Evolutionary conservation across 2,113 vertebrate species (phyloP), one percentile per base, ranked within the genome.

Genomic region (Laterallus jamaicensis): DNA sequence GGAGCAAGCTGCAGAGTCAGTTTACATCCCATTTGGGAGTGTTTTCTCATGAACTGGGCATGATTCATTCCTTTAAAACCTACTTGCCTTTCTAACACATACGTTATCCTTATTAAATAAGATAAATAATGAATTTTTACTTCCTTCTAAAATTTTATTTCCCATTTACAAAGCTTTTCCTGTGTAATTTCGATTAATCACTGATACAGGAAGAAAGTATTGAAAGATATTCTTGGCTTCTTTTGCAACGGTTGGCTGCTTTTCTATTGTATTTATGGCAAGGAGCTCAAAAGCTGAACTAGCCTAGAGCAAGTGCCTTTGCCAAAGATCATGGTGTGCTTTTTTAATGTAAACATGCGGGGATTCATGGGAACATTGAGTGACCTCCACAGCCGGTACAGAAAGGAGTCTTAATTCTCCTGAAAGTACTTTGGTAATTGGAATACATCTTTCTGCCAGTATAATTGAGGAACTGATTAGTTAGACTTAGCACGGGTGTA

Each of bases 281-380:
- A 93, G 69, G 66, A 74, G 64, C 92, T 96, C 59, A 81, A 92
- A 96, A 95, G 83, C 87, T 83, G 77, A 88, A 67, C 70, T 94
- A 89, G 94, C 92, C 93, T 56, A 88, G 82, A 92, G 92, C 54
- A 40, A 90, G 83, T 24, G 77, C 54, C 92, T 95, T 95, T 97
- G 98, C 98, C 98, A 98, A 97, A 98, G 98, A 97, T 98, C 98
- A 91, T 35, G 60, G 69, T 98, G 98, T 98, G 97, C 98, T 98
- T 98, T 98, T 97, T 96, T 73, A 96, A 97, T 97, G 98, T 97
- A 97, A 98, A 98, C 97, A 95, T 96, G 84, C 58, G 80, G 86
- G 89, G 93, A 89, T 95, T 97, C 96, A 95, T 95, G 95, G 97
- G 98, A 98, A 98, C 97, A 97, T 8, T 93, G 47, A 40, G 70